Percentiles rank a stretch among this genome's conserved stretches.
Evolutionary conservation across 2,113 vertebrate genomes (phyloP).

Genomic region (Phaethornis superciliosus): DNA sequence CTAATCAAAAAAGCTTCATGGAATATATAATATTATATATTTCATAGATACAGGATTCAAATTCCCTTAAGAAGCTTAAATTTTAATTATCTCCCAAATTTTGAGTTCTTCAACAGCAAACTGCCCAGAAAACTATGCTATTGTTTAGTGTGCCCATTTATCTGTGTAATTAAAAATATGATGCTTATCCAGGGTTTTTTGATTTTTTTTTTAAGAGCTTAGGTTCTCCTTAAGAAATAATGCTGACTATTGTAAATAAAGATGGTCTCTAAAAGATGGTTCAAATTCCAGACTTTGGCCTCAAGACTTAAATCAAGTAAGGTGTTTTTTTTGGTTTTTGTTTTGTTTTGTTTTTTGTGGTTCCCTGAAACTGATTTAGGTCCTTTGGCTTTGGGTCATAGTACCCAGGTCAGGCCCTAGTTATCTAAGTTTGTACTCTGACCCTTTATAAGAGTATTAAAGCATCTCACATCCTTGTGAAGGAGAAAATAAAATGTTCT

Average conservation of each 20-base stretch:
- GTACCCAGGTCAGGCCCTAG: background rate
- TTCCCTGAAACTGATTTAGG: background rate
- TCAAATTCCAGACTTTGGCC: background rate
- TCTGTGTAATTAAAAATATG: background rate
- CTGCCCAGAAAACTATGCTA: background rate
- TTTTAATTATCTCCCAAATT: conserved; percentile 13
- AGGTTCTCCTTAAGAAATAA: background rate
- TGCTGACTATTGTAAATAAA: background rate
- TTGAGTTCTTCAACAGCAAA: background rate
- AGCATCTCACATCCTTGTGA: background rate
- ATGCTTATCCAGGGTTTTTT: background rate
- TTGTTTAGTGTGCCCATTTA: background rate
- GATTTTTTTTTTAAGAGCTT: background rate
- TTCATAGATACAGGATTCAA: background rate
- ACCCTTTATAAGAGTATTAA: background rate
- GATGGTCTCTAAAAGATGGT: background rate
- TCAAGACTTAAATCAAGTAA: background rate
- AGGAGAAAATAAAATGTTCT: background rate
- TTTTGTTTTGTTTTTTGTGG: background rate
- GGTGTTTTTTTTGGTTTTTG: background rate
- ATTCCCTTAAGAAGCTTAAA: conserved; percentile 15
- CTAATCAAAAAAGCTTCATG: conserved; percentile 50
- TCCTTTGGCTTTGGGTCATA: background rate
- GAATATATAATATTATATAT: conserved; percentile 40
- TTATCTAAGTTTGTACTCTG: background rate